phyloP scores from a whole-genome alignment of 1,140 invertebrate species.

The Drosophila ironensis region DNA sequence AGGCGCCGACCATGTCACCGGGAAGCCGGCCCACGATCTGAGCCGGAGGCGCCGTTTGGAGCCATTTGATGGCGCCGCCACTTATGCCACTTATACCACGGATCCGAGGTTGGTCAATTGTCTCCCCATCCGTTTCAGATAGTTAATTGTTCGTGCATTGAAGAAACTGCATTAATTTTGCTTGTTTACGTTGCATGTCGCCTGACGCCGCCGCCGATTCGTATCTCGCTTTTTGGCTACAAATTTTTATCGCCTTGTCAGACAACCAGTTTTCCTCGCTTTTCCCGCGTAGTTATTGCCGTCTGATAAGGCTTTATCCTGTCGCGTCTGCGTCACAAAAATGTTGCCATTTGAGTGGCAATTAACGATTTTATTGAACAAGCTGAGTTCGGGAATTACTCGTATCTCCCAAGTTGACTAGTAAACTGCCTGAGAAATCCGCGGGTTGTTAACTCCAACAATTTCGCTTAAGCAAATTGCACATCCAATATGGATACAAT shows the following conservation, averaged over 20 bases:
- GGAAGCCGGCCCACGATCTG: conserved; percentile 56
- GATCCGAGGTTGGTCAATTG: conserved; percentile 25
- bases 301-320: conserved; percentile 77
- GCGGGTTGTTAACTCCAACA: conserved; percentile 25
- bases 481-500: background rate
- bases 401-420: conserved; percentile 24
- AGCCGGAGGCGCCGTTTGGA: conserved; percentile 52
- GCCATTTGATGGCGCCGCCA: conserved; percentile 73
- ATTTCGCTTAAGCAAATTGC: conserved; percentile 27
- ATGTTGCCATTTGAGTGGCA: conserved; percentile 74
- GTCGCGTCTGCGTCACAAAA: conserved; percentile 67
- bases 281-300: conserved; percentile 22
- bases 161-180: conserved; percentile 72
- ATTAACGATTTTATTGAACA: conserved; percentile 73
- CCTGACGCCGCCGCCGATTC: conserved; percentile 41
- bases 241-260: conserved; percentile 69
- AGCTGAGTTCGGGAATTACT: conserved; percentile 35
- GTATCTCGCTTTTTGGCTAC: conserved; percentile 53
- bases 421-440: conserved; percentile 26
- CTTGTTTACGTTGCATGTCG: conserved; percentile 66
- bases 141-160: conserved; percentile 59
- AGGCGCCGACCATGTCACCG: conserved; percentile 61
- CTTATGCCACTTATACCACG: conserved; percentile 11
- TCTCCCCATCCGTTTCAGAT: background rate
- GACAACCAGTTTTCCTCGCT: conserved; percentile 58